These are phyloP conservation scores for Galago senegalensis DNA, from an alignment of 2,797 vertebrate genomes.

Conservation along the genomic window DNA sequence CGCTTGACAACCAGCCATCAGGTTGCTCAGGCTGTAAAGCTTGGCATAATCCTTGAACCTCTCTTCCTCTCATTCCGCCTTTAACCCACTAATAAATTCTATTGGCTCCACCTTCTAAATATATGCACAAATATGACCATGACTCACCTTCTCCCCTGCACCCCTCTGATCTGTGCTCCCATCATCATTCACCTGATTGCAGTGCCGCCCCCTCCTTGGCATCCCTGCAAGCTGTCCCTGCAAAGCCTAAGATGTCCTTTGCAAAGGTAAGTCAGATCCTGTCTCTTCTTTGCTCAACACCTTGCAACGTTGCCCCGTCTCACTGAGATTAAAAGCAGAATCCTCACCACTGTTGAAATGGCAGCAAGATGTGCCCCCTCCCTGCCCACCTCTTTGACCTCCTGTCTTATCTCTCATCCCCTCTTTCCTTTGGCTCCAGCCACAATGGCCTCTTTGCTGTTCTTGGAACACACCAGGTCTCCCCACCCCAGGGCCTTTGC, in stretches of 20 bases:
- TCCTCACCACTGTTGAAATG: rapidly evolving
- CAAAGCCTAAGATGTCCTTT: neutral
- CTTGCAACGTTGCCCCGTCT: too few relatives aligned
- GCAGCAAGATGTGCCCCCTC: too few relatives aligned
- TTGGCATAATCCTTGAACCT: rapidly evolving
- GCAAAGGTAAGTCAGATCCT: neutral
- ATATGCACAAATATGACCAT: rapidly evolving
- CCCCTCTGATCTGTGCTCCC: neutral
- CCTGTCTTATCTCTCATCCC: neutral
- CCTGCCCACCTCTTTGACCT: too few relatives aligned
- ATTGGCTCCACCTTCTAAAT: neutral
- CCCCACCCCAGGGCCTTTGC: neutral
- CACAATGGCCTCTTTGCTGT: neutral
- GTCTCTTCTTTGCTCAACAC: rapidly evolving
- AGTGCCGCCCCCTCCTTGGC: rapidly evolving
- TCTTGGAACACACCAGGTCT: neutral
- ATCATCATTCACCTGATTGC: neutral
- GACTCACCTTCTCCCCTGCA: neutral
- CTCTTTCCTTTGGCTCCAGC: neutral
- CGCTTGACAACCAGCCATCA: neutral
- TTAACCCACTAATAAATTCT: neutral
- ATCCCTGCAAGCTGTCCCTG: rapidly evolving
- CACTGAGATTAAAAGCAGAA: neutral
- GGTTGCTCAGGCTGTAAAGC: neutral
- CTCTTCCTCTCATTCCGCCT: neutral